phyloP scores from a whole-genome alignment of 2,797 vertebrate species.

The Monodelphis domestica region DNA sequence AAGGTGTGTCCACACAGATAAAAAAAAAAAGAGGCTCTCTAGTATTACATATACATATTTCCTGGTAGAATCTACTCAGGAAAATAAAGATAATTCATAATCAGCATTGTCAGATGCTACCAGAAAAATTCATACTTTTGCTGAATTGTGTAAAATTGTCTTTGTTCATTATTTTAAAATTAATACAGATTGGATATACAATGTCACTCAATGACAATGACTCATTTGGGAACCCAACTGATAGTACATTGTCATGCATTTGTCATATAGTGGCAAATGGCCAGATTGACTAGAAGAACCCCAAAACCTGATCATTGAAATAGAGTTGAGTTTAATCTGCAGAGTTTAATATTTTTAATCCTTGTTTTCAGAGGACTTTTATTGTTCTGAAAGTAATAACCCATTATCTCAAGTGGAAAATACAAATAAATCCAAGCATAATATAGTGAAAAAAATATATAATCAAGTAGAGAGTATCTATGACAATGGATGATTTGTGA shows the following conservation, averaged over 20 bases:
- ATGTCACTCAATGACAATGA: not conserved
- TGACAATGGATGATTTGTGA: not conserved
- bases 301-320: not conserved
- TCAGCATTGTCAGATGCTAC: not conserved
- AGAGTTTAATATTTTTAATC: not conserved
- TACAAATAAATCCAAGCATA: not conserved
- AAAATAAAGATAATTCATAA: not conserved
- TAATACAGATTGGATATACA: not conserved
- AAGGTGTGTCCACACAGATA: not conserved
- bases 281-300: not conserved
- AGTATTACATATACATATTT: not conserved
- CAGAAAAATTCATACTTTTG: not conserved
- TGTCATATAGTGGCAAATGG: not conserved
- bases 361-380: not conserved
- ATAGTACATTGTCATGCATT: not conserved
- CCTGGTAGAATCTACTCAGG: not conserved
- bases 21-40: not conserved
- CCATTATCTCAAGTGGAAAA: not conserved
- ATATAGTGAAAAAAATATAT: not conserved
- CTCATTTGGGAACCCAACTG: not conserved
- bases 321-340: not conserved
- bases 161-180: not conserved
- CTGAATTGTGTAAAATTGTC: not conserved
- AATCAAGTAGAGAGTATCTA: not conserved
- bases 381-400: not conserved